These are phyloP conservation scores for Euplexia lucipara DNA, from an alignment of 2,888 invertebrate species.

Conservation along the genomic window DNA sequence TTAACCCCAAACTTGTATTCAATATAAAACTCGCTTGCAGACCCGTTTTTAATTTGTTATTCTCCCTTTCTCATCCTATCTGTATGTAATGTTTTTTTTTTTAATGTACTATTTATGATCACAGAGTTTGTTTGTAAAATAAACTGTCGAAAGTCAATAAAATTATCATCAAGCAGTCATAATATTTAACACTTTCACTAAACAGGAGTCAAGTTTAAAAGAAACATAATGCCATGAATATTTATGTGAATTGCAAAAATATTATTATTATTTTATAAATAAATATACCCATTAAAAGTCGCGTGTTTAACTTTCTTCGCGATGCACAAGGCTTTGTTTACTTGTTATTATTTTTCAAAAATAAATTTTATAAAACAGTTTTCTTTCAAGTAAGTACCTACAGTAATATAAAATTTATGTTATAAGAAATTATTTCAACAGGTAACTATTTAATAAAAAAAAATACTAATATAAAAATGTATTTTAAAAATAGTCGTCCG, in stretches of 20 bases:
- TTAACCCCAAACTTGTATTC: neutral
- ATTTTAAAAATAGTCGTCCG: no score
- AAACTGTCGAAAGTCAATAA: slow-evolving; percentile 63
- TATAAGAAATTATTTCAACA: no score
- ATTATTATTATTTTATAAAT: slow-evolving; percentile 31
- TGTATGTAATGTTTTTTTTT: neutral
- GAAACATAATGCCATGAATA: slow-evolving; percentile 29
- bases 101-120: neutral
- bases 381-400: no score
- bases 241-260: slow-evolving; percentile 26
- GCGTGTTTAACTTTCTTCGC: neutral
- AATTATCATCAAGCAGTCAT: slow-evolving; percentile 65
- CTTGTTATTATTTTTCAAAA: neutral
- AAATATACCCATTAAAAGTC: slow-evolving; percentile 26
- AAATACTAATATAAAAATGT: no score
- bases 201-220: slow-evolving; percentile 60
- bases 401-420: no score
- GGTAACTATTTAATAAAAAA: no score
- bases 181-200: slow-evolving; percentile 68
- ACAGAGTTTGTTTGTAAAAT: neutral
- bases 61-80: no score
- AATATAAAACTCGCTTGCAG: neutral
- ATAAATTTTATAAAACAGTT: no score
- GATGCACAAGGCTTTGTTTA: neutral
- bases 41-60: no score